These are phyloP conservation scores for Callaeas wilsoni DNA, from an alignment of 2,113 vertebrate genomes.

Conservation along the genomic window DNA sequence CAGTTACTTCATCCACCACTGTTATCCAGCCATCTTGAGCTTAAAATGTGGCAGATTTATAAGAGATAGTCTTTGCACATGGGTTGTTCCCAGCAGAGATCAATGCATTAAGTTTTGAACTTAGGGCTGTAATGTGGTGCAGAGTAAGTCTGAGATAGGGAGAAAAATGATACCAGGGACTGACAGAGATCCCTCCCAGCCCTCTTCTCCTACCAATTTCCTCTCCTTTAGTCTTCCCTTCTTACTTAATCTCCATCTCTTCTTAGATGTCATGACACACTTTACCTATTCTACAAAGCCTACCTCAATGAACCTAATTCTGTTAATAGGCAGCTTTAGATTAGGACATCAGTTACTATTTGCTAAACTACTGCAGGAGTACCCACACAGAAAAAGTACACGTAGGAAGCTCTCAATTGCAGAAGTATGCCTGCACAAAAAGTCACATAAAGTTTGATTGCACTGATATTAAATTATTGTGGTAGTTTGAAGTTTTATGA, in stretches of 20 bases:
- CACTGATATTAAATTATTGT: not conserved
- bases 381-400: constrained; percentile 63
- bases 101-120: not conserved
- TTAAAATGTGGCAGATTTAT: not conserved
- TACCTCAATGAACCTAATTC: constrained; percentile 68
- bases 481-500: constrained; percentile 9
- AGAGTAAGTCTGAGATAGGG: not conserved
- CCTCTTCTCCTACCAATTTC: not conserved
- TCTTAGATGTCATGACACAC: constrained; percentile 70
- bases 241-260: not conserved
- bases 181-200: not conserved
- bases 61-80: not conserved
- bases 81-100: not conserved
- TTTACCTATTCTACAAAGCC: constrained; percentile 58
- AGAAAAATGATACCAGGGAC: not conserved
- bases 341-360: constrained; percentile 40
- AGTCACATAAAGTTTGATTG: not conserved
- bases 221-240: not conserved
- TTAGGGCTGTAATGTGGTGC: not conserved
- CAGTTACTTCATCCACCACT: not conserved
- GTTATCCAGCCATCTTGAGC: not conserved
- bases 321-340: constrained; percentile 78
- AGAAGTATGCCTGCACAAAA: not conserved
- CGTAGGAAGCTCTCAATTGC: not conserved
- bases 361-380: constrained; percentile 78